Conservation (phyloP, 35 echinoderm and acorn worm species). For the Holothuria glaberrima region DNA sequence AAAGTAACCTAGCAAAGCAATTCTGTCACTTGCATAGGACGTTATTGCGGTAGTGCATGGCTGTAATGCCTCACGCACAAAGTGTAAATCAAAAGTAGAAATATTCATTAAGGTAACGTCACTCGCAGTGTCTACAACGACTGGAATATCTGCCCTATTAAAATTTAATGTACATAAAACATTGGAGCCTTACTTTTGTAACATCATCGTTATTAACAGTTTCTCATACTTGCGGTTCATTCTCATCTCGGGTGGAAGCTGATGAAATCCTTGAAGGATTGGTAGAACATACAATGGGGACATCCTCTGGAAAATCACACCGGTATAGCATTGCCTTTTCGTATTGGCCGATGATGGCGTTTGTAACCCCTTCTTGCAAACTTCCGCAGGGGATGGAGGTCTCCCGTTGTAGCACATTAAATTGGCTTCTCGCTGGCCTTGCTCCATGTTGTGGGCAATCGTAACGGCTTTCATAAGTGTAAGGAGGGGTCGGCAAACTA, state of each 20-base stretch:
- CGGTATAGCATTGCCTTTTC: constrained; percentile 19
- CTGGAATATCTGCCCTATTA: not conserved
- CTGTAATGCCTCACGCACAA: not conserved
- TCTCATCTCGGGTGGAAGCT: too few species aligned
- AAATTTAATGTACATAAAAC: too few species aligned
- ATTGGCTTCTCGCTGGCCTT: not conserved
- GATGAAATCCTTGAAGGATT: too few species aligned
- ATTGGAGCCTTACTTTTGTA: too few species aligned
- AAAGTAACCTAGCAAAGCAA: not conserved
- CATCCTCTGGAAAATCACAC: not conserved
- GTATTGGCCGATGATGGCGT: not conserved
- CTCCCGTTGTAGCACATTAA: not conserved
- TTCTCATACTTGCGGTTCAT: too few species aligned
- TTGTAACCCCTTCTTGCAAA: not conserved
- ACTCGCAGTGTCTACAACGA: constrained; percentile 7
- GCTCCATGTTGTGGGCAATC: not conserved
- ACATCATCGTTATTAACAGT: too few species aligned
- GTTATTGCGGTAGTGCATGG: too few species aligned
- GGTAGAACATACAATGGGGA: too few species aligned
- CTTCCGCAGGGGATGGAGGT: not conserved
- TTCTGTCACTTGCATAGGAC: too few species aligned
- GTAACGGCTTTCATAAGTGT: not conserved
- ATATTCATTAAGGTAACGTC: not conserved
- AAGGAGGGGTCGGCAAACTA: too few species aligned
- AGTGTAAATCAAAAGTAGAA: not conserved